A percentile compares a stretch with the other conserved stretches of the same genome.
These are phyloP conservation scores for Erpornis zantholeuca DNA, from an alignment of 2,113 vertebrate species.

Conservation along the genomic window DNA sequence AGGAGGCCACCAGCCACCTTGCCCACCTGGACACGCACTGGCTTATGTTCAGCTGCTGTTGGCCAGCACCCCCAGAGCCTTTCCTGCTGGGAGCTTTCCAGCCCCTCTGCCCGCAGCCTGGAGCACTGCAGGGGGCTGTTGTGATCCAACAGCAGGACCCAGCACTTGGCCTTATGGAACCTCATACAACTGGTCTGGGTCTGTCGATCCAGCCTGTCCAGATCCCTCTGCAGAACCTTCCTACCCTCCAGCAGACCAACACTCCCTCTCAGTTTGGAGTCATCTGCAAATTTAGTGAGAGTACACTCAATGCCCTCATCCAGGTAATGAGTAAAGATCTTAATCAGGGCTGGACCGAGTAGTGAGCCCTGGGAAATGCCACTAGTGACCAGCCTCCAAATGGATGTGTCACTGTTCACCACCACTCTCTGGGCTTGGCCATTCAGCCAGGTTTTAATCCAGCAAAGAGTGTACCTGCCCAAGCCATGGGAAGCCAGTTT, in stretches of 20 bases:
- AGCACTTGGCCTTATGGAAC: not conserved
- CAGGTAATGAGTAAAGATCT: not conserved
- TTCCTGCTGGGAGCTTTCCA: not conserved
- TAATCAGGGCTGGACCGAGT: not conserved
- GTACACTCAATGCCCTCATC: not conserved
- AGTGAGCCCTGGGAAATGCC: not conserved
- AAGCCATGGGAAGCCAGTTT: not conserved
- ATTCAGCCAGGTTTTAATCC: not conserved
- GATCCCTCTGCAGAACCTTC: not conserved
- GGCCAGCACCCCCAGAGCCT: not conserved
- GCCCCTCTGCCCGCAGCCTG: not conserved
- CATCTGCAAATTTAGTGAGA: not conserved
- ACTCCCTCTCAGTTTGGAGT: not conserved
- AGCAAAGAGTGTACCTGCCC: not conserved
- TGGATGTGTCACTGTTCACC: not conserved
- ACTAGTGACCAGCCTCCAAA: not conserved
- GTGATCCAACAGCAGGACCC: not conserved
- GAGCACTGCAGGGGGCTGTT: not conserved
- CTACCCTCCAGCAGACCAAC: not conserved
- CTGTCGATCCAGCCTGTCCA: rapidly evolving
- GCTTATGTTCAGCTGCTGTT: rapidly evolving
- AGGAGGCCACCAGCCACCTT: not conserved
- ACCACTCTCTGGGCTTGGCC: not conserved
- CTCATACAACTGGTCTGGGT: not conserved
- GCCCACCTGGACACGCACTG: rapidly evolving